phyloP scores from a whole-genome alignment of 35 echinoderm and acorn worm species.

The Amphiura filiformis region DNA sequence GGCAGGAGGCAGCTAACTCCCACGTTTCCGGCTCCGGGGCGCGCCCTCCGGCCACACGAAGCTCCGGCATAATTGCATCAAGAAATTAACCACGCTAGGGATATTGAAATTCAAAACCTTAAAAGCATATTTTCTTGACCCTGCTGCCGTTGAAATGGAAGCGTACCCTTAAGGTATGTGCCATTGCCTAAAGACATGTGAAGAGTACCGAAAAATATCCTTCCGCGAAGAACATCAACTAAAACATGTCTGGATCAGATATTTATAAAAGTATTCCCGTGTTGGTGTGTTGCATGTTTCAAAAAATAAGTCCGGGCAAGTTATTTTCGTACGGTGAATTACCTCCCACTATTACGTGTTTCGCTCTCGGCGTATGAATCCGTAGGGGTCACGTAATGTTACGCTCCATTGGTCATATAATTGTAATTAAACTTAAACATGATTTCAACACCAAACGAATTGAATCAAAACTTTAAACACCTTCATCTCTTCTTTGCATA shows the following conservation, averaged over 20 bases:
- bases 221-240: neutral
- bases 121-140: slow-evolving; percentile 58
- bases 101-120: slow-evolving; percentile 59
- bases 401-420: no score
- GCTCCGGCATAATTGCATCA: slow-evolving; percentile 48
- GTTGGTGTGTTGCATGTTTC: neutral
- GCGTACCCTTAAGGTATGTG: slow-evolving; percentile 5
- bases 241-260: slow-evolving; percentile 5
- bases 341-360: neutral
- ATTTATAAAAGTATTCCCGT: slow-evolving; percentile 2
- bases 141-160: slow-evolving; percentile 44
- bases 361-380: neutral
- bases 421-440: no score
- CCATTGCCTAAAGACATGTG: neutral
- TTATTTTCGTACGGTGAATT: no score
- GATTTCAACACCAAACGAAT: no score
- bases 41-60: slow-evolving; percentile 1
- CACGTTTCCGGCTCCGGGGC: slow-evolving; percentile 26
- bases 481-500: no score
- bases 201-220: slow-evolving; percentile 2
- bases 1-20: slow-evolving; percentile 37
- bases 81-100: slow-evolving; percentile 40
- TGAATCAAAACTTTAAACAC: no score
- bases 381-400: neutral
- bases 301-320: neutral